Conservation (phyloP, 2,113 vertebrate genomes). For the Oriolus oriolus region DNA sequence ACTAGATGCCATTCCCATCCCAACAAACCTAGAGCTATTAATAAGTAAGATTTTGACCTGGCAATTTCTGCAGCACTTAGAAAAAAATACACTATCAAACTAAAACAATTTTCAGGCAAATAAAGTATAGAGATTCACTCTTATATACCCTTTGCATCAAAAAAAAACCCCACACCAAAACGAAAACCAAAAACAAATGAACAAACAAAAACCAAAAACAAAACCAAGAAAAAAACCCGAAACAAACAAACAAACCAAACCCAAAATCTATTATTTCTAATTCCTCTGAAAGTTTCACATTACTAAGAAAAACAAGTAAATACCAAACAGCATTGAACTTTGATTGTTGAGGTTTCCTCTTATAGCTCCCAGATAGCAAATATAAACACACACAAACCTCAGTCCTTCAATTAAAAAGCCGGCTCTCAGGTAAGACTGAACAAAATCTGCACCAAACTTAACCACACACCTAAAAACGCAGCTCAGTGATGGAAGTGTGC, state of each 20-base stretch:
- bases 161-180: background rate
- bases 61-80: background rate
- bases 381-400: background rate
- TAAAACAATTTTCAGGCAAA: background rate
- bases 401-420: background rate
- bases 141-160: background rate
- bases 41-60: background rate
- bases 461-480: background rate
- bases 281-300: background rate
- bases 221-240: accelerated
- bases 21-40: conserved; percentile 2
- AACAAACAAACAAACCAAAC: background rate
- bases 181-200: background rate
- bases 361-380: background rate
- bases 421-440: background rate
- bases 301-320: background rate
- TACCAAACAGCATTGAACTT: background rate
- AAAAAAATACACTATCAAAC: background rate
- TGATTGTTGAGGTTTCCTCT: background rate
- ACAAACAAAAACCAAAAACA: background rate
- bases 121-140: background rate
- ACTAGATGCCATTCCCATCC: background rate
- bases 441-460: background rate
- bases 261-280: background rate
- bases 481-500: background rate